Evolutionary conservation across 2,888 invertebrate species (phyloP).

Genomic region (Zonitis immaculata): DNA sequence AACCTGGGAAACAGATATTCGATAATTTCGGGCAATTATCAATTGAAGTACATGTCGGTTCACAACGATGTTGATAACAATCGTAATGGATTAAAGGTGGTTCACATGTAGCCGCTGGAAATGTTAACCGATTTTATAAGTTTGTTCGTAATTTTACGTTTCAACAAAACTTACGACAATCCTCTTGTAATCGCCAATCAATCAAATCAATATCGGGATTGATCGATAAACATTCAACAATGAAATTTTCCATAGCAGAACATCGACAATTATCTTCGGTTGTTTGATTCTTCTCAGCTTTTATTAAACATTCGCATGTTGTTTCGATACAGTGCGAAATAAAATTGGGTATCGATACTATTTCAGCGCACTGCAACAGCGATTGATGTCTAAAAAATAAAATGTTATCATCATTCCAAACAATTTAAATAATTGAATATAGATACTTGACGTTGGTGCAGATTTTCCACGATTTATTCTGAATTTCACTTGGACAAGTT

Average conservation of each 20-base stretch:
- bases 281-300: constrained; percentile 34
- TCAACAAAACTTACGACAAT: constrained; percentile 67
- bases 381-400: constrained; percentile 39
- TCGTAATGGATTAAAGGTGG: constrained; percentile 75
- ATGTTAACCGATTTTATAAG: too few relatives aligned
- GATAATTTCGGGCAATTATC: constrained; percentile 60
- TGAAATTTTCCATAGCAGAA: constrained; percentile 62
- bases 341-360: constrained; percentile 64
- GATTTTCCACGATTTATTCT: constrained; percentile 61
- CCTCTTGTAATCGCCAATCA: constrained; percentile 65
- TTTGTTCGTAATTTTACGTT: too few relatives aligned
- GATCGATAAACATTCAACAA: constrained; percentile 66
- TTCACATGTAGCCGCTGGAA: constrained; percentile 65
- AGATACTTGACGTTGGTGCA: constrained; percentile 65
- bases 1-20: constrained; percentile 74
- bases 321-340: constrained; percentile 70
- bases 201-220: constrained; percentile 61
- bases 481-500: constrained; percentile 58
- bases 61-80: constrained; percentile 75
- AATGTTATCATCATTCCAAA: too few relatives aligned
- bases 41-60: constrained; percentile 66
- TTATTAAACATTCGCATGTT: constrained; percentile 67
- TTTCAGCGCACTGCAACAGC: constrained; percentile 56
- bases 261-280: constrained; percentile 60
- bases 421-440: too few relatives aligned